These are phyloP conservation scores for Diaphora mendica DNA, from an alignment of 2,888 invertebrate species.

Conservation along the genomic window DNA sequence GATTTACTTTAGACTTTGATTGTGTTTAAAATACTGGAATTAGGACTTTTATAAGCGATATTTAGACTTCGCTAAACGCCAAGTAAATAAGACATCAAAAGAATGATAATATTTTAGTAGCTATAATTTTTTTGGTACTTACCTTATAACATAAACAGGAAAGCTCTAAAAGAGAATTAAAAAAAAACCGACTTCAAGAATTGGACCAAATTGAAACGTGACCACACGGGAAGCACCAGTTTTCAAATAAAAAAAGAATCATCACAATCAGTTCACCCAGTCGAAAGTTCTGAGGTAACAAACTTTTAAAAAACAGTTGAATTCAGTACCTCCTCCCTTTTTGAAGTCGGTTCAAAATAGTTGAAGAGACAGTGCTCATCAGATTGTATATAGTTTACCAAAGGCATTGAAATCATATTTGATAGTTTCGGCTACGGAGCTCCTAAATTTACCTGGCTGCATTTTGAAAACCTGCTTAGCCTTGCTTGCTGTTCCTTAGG, in stretches of 20 bases:
- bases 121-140: not conserved
- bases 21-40: too few species aligned
- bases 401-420: not conserved
- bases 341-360: too few species aligned
- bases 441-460: too few species aligned
- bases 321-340: too few species aligned
- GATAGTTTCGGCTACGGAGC: too few species aligned
- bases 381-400: not conserved
- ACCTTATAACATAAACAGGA: not conserved
- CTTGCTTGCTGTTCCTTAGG: constrained; percentile 59
- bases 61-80: not conserved
- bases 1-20: not conserved
- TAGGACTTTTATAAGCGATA: not conserved
- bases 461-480: not conserved
- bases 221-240: too few species aligned
- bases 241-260: too few species aligned
- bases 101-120: not conserved
- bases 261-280: too few species aligned
- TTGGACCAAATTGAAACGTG: too few species aligned
- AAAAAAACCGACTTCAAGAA: too few species aligned
- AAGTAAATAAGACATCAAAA: not conserved
- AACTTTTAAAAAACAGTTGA: too few species aligned
- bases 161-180: not conserved
- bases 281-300: too few species aligned
- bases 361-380: not conserved